Base-by-base conservation (phyloP, 2,113 vertebrate species). In the Okapia johnstoni region DNA sequence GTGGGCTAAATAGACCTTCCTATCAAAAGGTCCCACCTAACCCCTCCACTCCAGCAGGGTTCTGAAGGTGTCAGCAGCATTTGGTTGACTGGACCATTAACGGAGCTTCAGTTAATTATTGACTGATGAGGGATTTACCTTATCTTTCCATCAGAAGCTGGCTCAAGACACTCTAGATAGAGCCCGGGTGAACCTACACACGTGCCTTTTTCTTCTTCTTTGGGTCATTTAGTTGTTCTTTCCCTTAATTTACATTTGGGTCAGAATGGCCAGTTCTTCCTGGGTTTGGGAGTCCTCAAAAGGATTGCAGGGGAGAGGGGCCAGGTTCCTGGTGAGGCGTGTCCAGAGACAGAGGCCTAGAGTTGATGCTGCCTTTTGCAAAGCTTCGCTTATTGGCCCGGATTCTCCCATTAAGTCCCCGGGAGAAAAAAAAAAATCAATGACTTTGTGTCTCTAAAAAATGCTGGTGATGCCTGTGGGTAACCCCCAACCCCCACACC, bases 101-200 rank as follows among this genome's bases (percentile, higher is more conserved):
- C 93, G 97, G 97, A 97, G 96, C 91, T 97, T 95, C 70, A 93
- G 99, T 98, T 99, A 99, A 98, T 98, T 98, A 98, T 98, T 99
- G 98, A 98, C 98, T 98, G 98, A 97, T 98, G 96, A 97, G 97
- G 61, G 98, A 94, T 97, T 97, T 88, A 96, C 98, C 98, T 99
- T 98, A 98, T 99, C 98, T 98, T 96, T 98, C 97, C 96, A 98
- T 99, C 98, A 97, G 94, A 96, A 98, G 94, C 90, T 97, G 97
- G 98, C 98, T 97, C 66, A 73, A 96, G 97, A 98, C 97, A 97
- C 95, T 98, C 98, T 97, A 97, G 96, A 98, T 97, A 97, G 96
- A 98, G 95, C 95, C 86, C 70, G 97, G 81, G 98, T 97, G 95
- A 98, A 98, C 97, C 93, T 97, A 95, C 76, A 88, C 98, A 96